phyloP scores from a whole-genome alignment of 1,140 invertebrate genomes.

The Pectinophora gossypiella region DNA sequence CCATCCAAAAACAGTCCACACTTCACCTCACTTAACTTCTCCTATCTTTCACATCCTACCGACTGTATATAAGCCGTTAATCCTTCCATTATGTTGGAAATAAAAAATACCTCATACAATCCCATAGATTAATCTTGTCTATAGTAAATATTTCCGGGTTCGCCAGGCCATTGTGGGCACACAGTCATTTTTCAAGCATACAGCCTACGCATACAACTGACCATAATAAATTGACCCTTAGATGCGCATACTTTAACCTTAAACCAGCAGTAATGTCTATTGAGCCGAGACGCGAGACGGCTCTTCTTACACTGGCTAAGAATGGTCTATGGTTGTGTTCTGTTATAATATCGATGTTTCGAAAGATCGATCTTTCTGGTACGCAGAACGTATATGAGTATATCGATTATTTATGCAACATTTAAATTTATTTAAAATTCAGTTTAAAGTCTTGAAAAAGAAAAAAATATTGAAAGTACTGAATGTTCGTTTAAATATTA shows the following conservation, averaged over 20 bases:
- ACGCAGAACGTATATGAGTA: no score
- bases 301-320: not conserved
- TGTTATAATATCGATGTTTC: not conserved
- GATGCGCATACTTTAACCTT: not conserved
- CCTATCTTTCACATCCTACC: no score
- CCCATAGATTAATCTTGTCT: slow-evolving; percentile 33
- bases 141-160: slow-evolving; percentile 3
- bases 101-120: slow-evolving; percentile 54
- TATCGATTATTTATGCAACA: no score
- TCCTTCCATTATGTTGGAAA: slow-evolving; percentile 48
- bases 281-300: not conserved
- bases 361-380: slow-evolving; percentile 2
- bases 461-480: no score
- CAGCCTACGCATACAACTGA: slow-evolving; percentile 14
- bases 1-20: no score
- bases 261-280: not conserved
- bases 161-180: not conserved
- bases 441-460: no score
- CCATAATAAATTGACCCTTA: slow-evolving; percentile 35
- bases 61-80: no score
- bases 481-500: no score
- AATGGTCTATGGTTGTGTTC: not conserved
- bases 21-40: no score
- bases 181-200: slow-evolving; percentile 4
- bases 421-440: no score